phyloP scores from a whole-genome alignment of 2,888 invertebrate genomes.

The Drosophila emarginata region DNA sequence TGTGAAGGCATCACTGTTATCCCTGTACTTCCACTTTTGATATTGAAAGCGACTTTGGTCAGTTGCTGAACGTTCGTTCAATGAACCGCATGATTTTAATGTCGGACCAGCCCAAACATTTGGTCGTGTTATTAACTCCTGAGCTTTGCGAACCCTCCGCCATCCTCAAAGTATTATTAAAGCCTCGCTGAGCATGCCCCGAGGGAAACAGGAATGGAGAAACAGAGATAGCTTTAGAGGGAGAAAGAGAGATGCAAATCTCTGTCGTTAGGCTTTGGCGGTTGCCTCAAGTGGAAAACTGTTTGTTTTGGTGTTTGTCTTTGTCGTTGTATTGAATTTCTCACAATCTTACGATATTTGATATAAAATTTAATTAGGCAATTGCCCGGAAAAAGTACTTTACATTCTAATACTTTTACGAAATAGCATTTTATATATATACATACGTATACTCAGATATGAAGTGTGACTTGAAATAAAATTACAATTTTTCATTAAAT shows the following conservation, averaged over 20 bases:
- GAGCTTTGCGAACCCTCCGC: slow-evolving; percentile 14
- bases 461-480: no score
- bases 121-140: slow-evolving; percentile 62
- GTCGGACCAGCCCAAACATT: slow-evolving; percentile 42
- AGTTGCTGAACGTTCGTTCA: slow-evolving; percentile 34
- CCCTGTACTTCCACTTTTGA: slow-evolving; percentile 59
- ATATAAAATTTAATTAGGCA: slow-evolving; percentile 74
- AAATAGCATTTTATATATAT: slow-evolving; percentile 12
- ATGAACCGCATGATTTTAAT: slow-evolving; percentile 76
- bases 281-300: slow-evolving; percentile 49
- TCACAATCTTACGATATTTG: slow-evolving; percentile 62
- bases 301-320: slow-evolving; percentile 9
- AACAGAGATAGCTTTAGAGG: neutral
- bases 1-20: slow-evolving; percentile 9
- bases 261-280: slow-evolving; percentile 24
- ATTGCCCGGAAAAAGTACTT: slow-evolving; percentile 59
- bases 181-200: slow-evolving; percentile 30
- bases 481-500: neutral
- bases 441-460: neutral
- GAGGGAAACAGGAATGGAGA: neutral
- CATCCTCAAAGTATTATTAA: slow-evolving; percentile 35
- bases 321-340: slow-evolving; percentile 57
- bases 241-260: slow-evolving; percentile 58
- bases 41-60: slow-evolving; percentile 69
- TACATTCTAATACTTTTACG: slow-evolving; percentile 10